Percentiles rank a stretch among this genome's conserved stretches.
These are phyloP conservation scores for Enoplosus armatus DNA, from an alignment of 2,797 vertebrate species.

Conservation along the genomic window DNA sequence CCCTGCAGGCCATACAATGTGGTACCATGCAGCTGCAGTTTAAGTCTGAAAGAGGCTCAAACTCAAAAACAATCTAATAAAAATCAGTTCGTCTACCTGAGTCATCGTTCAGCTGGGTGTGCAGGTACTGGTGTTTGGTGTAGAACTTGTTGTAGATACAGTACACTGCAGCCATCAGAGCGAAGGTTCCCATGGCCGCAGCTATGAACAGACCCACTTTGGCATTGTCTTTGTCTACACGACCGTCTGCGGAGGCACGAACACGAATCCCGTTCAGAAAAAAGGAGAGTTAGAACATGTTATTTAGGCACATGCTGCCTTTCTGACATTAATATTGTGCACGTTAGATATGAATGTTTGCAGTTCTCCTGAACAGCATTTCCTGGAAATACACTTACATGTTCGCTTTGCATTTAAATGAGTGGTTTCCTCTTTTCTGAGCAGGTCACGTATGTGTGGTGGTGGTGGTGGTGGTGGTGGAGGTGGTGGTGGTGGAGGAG, in stretches of 20 bases:
- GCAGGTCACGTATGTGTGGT: constrained; percentile 48
- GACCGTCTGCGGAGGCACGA: constrained; percentile 63
- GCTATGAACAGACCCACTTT: constrained; percentile 84
- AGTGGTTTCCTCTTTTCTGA: constrained; percentile 58
- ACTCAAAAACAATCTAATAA: not conserved
- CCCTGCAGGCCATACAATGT: not conserved
- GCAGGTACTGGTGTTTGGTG: constrained; percentile 83
- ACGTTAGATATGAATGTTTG: not conserved
- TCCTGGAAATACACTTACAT: constrained; percentile 66
- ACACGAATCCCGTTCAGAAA: not conserved
- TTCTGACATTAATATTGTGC: not conserved
- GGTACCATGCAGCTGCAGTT: not conserved
- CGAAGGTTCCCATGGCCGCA: constrained; percentile 80
- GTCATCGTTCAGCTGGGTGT: constrained; percentile 78
- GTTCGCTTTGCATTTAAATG: constrained; percentile 60
- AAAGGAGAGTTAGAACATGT: no score
- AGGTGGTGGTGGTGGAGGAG: constrained; percentile 30
- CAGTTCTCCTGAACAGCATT: not conserved
- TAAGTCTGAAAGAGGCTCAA: not conserved
- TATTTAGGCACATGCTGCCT: not conserved
- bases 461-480: constrained; percentile 33
- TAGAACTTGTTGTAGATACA: constrained; percentile 89
- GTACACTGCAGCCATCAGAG: constrained; percentile 85
- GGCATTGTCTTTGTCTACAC: constrained; percentile 63
- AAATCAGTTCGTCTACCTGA: constrained; percentile 51